These are phyloP conservation scores for Plecotus auritus DNA, from an alignment of 2,113 vertebrate species.

Conservation along the genomic window DNA sequence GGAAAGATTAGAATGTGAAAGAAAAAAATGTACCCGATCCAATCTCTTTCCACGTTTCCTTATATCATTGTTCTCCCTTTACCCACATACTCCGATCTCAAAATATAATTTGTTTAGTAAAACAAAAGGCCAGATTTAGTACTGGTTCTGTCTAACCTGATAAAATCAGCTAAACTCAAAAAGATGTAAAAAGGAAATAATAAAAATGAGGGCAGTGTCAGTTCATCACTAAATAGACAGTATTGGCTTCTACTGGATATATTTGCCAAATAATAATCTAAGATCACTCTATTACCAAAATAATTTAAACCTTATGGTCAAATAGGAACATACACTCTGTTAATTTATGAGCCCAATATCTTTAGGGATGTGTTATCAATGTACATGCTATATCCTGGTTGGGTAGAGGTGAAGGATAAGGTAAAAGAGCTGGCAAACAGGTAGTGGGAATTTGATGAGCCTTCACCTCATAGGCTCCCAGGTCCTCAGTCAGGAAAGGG, in stretches of 20 bases:
- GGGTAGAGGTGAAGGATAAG: not conserved
- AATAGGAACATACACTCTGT: not conserved
- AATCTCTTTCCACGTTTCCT: not conserved
- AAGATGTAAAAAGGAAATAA: not conserved
- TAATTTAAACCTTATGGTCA: constrained; percentile 19
- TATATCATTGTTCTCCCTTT: not conserved
- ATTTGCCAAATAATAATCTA: constrained; percentile 14
- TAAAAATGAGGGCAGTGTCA: not conserved
- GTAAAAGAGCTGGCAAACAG: no score
- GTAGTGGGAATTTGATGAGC: not conserved
- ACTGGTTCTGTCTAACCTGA: not conserved
- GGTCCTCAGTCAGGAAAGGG: not conserved
- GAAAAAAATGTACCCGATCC: not conserved
- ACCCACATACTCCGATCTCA: not conserved
- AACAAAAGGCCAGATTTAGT: not conserved
- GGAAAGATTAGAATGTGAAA: not conserved
- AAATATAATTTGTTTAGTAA: constrained; percentile 19
- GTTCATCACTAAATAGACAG: not conserved
- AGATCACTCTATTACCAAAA: constrained; percentile 8
- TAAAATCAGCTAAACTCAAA: constrained; percentile 24
- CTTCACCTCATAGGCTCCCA: not conserved
- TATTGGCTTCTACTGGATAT: not conserved
- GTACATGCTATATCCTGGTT: not conserved
- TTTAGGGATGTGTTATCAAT: constrained; percentile 10
- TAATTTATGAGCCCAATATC: not conserved